A percentile compares a stretch with the other conserved stretches of the same genome.
Conservation (phyloP, 2,797 vertebrate species). For the Bucorvus abyssinicus region DNA sequence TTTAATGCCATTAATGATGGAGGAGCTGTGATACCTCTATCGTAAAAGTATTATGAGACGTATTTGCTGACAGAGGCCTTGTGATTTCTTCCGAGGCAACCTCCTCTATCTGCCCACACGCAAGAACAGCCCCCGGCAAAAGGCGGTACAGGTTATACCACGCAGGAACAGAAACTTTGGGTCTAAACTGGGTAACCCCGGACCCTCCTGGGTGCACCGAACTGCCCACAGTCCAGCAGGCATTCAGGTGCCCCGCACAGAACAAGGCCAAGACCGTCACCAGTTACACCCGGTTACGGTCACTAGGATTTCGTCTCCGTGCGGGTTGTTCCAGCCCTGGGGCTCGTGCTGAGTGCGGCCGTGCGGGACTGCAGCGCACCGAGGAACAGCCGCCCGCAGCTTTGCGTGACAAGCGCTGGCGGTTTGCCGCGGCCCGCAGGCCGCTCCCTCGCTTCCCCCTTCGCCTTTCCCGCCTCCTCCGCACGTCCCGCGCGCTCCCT, state of each 20-base stretch:
- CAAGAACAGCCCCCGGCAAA: not conserved
- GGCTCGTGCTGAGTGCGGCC: not conserved
- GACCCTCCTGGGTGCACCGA: not conserved
- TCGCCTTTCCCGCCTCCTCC: rapidly evolving
- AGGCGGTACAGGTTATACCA: not conserved
- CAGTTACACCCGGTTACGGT: rapidly evolving
- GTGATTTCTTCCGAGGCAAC: too few relatives aligned
- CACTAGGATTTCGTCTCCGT: not conserved
- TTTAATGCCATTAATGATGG: not conserved
- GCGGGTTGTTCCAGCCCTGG: not conserved
- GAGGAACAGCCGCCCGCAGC: too few relatives aligned
- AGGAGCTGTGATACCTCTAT: not conserved
- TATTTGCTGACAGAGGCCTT: not conserved
- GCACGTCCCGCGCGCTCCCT: rapidly evolving
- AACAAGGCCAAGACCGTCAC: too few relatives aligned
- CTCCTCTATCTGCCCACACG: not conserved
- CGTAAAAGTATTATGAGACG: not conserved
- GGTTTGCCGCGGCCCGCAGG: too few relatives aligned
- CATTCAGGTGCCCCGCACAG: not conserved
- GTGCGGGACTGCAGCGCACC: rapidly evolving
- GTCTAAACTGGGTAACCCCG: not conserved
- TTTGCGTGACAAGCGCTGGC: not conserved
- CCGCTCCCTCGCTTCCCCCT: not conserved
- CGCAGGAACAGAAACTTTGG: not conserved
- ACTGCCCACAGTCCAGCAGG: not conserved